A percentile compares a stretch with the other conserved stretches of the same genome.
Conservation (phyloP, 2,888 invertebrate genomes). For the Leucophenga maculata region DNA sequence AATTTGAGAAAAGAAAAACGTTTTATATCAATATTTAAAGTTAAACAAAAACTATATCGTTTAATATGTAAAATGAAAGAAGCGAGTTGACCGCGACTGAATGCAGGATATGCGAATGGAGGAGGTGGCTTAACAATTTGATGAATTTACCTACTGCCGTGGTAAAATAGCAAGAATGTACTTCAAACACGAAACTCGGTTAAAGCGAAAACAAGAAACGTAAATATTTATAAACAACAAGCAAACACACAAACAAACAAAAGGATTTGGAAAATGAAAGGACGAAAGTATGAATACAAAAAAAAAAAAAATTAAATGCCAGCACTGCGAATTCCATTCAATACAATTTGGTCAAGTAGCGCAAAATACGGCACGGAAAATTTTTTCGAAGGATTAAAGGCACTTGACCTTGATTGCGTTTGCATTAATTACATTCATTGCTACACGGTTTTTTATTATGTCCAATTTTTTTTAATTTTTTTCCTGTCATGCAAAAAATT, state of each 20-base stretch:
- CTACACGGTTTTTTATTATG: conserved; percentile 19
- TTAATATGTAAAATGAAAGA: not conserved
- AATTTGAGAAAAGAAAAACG: not conserved
- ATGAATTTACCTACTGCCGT: conserved; percentile 26
- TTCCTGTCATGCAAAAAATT: conserved; percentile 12
- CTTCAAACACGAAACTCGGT: not conserved
- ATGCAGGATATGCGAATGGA: not conserved
- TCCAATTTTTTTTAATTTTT: conserved; percentile 36
- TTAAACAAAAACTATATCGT: not conserved
- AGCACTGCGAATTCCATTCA: not conserved
- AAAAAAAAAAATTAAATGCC: not conserved
- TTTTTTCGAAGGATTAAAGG: conserved; percentile 57
- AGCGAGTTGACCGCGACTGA: not conserved
- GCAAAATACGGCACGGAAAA: not conserved
- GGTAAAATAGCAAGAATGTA: conserved; percentile 34
- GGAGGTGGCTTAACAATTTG: conserved; percentile 42
- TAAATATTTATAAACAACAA: conserved; percentile 8
- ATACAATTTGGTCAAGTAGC: conserved; percentile 20
- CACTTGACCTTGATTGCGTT: conserved; percentile 63
- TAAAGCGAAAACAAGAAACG: not conserved
- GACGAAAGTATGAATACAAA: conserved; percentile 8
- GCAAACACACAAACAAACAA: conserved; percentile 13
- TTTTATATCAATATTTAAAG: not conserved
- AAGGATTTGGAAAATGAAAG: not conserved
- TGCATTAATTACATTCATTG: conserved; percentile 57